Percentiles rank a stretch among this genome's conserved stretches.
Conservation (phyloP, 2,888 invertebrate species). For the Pseudolycoriella hygida region DNA sequence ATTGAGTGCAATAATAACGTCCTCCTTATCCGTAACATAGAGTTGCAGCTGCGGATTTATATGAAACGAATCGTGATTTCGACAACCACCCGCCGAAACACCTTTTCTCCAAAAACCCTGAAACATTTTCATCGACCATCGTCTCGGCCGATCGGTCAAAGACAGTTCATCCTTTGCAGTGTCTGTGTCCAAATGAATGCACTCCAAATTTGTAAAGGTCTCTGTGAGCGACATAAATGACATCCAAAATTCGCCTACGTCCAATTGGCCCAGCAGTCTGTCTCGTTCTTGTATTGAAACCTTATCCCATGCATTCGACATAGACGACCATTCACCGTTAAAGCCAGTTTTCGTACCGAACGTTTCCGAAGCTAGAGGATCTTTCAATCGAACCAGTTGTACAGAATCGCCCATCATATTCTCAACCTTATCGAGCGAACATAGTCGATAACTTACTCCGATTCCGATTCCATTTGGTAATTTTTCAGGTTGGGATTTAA, state of each 20-base stretch:
- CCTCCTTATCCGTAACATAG: conserved; percentile 59
- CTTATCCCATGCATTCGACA: conserved; percentile 58
- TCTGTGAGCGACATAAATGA: conserved; percentile 65
- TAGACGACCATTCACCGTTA: conserved; percentile 49
- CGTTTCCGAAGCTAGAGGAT: conserved; percentile 39
- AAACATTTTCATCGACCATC: conserved; percentile 77
- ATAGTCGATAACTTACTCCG: conserved; percentile 63
- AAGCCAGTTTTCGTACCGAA: conserved; percentile 43
- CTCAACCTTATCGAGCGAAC: conserved; percentile 56
- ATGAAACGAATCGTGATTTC: conserved; percentile 82
- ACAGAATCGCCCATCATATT: conserved; percentile 50
- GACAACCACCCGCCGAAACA: conserved; percentile 76
- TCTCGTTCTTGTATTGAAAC: conserved; percentile 56
- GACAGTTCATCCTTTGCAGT: conserved; percentile 73
- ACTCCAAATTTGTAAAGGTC: conserved; percentile 65
- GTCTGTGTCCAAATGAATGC: conserved; percentile 72
- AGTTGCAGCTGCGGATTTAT: conserved; percentile 82
- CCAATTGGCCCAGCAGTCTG: conserved; percentile 43
- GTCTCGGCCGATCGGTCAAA: conserved; percentile 48
- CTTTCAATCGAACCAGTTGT: conserved; percentile 50
- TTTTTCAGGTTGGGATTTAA: conserved; percentile 41
- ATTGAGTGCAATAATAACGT: conserved; percentile 68
- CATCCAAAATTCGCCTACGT: conserved; percentile 66
- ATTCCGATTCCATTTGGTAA: conserved; percentile 47
- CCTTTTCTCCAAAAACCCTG: conserved; percentile 77